Percentiles rank a stretch among this genome's conserved stretches.
These are phyloP conservation scores for Melanocharis versteri DNA, from an alignment of 2,113 vertebrate genomes.

Conservation along the genomic window DNA sequence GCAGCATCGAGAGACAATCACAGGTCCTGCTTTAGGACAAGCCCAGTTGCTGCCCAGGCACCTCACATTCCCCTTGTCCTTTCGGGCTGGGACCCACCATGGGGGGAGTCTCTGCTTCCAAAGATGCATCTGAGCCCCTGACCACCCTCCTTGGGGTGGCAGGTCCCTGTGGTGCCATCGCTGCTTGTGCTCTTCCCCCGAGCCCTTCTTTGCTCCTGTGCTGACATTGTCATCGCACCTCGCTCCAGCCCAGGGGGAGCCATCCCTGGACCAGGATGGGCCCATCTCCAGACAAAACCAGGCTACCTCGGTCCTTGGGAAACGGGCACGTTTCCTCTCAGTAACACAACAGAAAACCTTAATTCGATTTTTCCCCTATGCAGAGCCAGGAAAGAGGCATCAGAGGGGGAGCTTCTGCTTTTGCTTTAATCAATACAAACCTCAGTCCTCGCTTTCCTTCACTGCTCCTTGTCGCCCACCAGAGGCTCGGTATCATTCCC, in stretches of 20 bases:
- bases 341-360: neutral
- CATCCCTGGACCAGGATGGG: neutral
- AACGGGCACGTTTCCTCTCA: neutral
- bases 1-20: conserved; percentile 44
- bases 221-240: neutral
- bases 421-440: neutral
- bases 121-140: neutral
- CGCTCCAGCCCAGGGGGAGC: neutral
- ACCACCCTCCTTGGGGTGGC: rapidly evolving
- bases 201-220: neutral
- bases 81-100: rapidly evolving
- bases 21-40: neutral
- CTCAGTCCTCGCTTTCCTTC: neutral
- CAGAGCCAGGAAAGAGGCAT: neutral
- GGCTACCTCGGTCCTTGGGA: conserved; percentile 57
- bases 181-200: neutral
- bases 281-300: conserved; percentile 4
- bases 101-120: neutral
- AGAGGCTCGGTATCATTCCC: neutral
- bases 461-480: rapidly evolving
- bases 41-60: neutral
- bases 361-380: neutral
- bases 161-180: neutral
- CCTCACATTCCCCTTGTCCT: neutral
- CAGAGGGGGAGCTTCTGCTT: neutral